Evolutionary conservation across 2,797 vertebrate genomes (phyloP).

Genomic region (Eospalax fontanierii): DNA sequence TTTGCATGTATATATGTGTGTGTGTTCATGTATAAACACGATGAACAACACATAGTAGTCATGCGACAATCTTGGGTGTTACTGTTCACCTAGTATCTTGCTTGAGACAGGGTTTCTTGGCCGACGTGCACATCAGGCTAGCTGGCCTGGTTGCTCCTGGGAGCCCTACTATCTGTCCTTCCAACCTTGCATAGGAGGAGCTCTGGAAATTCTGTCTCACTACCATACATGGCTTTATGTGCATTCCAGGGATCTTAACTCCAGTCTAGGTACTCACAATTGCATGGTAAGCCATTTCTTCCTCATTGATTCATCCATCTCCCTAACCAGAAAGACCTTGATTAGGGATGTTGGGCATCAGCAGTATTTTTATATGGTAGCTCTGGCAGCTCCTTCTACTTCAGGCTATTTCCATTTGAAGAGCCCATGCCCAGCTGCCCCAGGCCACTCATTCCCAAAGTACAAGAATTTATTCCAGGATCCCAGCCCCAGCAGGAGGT

Average conservation of each 20-base stretch:
- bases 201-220: not conserved
- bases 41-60: not conserved
- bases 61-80: not conserved
- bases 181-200: not conserved
- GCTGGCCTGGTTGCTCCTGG: too few species aligned
- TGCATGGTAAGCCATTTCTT: not conserved
- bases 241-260: not conserved
- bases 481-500: constrained; percentile 41
- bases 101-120: not conserved
- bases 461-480: constrained; percentile 32
- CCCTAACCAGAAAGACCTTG: not conserved
- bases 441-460: not conserved
- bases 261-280: not conserved
- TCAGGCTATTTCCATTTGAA: constrained; percentile 70
- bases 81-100: not conserved
- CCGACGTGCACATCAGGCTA: not conserved
- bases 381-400: not conserved
- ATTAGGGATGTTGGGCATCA: not conserved
- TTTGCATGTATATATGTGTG: not conserved
- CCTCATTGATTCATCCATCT: not conserved
- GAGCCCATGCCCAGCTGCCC: constrained; percentile 47
- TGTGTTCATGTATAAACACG: not conserved
- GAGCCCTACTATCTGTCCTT: not conserved
- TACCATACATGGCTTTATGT: not conserved
- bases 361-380: not conserved